phyloP scores from a whole-genome alignment of 1,140 invertebrate genomes.

The Bombus breviceps region DNA sequence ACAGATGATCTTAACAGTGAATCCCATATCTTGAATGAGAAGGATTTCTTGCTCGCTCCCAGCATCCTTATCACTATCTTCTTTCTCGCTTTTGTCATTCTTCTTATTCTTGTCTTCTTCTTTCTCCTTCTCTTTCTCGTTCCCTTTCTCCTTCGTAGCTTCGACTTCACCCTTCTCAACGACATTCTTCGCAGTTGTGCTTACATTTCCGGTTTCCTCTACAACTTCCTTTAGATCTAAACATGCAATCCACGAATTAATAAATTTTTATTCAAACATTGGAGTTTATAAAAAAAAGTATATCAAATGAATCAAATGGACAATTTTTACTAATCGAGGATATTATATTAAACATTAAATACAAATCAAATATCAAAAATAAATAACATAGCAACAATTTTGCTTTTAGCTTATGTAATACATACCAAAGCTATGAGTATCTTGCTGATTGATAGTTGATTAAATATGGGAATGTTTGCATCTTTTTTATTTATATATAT shows the following conservation, averaged over 20 bases:
- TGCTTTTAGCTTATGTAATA: no score
- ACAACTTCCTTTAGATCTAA: conserved; percentile 73
- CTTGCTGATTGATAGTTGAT: no score
- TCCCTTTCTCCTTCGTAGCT: conserved; percentile 82
- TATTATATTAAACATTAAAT: not conserved
- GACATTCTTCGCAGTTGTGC: conserved; percentile 74
- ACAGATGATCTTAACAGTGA: conserved; percentile 95
- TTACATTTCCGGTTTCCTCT: conserved; percentile 69
- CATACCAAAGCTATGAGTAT: not conserved
- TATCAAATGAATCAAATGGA: no score
- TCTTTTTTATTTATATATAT: not conserved
- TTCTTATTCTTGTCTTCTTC: conserved; percentile 76
- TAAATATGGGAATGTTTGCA: not conserved
- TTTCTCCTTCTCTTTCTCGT: conserved; percentile 76
- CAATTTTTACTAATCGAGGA: no score
- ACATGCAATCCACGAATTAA: not conserved
- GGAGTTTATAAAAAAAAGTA: not conserved
- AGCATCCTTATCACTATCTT: conserved; percentile 75
- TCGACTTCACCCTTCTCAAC: conserved; percentile 84
- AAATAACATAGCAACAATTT: not conserved
- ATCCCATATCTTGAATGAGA: conserved; percentile 96
- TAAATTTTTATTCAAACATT: not conserved
- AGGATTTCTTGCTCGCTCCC: conserved; percentile 89
- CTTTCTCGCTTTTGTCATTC: conserved; percentile 77
- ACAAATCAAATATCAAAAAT: not conserved